A percentile compares a stretch with the other conserved stretches of the same genome.
These are phyloP conservation scores for Eupithecia subumbrata DNA, from an alignment of 2,888 invertebrate species.

Conservation along the genomic window DNA sequence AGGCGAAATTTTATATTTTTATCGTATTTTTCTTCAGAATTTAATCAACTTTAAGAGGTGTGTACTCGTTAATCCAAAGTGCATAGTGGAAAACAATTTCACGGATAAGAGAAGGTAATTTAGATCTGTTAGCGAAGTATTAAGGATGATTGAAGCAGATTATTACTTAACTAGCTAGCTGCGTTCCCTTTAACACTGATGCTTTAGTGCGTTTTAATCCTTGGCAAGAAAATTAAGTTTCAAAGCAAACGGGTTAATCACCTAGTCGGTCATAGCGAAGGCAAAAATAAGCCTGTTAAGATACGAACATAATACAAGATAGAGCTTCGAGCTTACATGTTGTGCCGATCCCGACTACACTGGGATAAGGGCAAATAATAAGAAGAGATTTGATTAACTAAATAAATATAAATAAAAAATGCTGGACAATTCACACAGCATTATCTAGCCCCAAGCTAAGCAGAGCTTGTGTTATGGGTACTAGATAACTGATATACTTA, in stretches of 20 bases:
- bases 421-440: too few species aligned
- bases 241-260: background rate
- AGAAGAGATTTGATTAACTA: background rate
- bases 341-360: background rate
- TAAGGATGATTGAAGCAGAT: slow-evolving; percentile 9
- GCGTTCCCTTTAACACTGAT: too few species aligned
- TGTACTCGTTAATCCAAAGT: slow-evolving; percentile 8
- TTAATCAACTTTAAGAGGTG: slow-evolving; percentile 32
- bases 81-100: slow-evolving; percentile 26
- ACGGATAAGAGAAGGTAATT: slow-evolving; percentile 15
- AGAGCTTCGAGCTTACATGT: background rate
- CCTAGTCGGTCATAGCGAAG: background rate
- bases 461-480: too few species aligned
- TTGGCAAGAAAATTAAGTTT: background rate
- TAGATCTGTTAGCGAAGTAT: slow-evolving; percentile 14
- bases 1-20: slow-evolving; percentile 43
- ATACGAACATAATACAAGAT: background rate
- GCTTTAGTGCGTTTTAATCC: background rate
- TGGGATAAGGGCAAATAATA: background rate
- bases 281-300: background rate
- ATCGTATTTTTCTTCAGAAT: slow-evolving; percentile 33
- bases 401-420: too few species aligned
- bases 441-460: too few species aligned
- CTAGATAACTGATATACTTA: too few species aligned
- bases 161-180: slow-evolving; percentile 1